Conservation (phyloP, 2,113 vertebrate genomes). For the Hystrix cristata region DNA sequence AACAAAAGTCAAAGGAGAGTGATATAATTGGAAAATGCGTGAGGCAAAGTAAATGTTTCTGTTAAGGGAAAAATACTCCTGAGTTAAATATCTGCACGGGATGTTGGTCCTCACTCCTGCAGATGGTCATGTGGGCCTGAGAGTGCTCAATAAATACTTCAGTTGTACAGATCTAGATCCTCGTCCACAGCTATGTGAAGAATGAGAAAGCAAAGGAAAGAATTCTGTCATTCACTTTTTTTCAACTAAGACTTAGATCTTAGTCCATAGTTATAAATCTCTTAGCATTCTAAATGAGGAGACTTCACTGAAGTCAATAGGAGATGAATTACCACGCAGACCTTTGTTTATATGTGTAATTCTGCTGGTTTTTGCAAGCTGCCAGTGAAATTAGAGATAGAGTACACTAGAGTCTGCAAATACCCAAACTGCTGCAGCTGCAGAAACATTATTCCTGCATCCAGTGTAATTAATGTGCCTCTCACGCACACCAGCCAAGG, state of each 20-base stretch:
- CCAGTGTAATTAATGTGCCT: conserved; percentile 72
- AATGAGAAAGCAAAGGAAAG: neutral
- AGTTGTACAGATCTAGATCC: neutral
- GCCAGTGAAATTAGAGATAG: conserved; percentile 77
- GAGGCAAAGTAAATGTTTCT: conserved; percentile 1
- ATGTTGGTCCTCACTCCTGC: neutral
- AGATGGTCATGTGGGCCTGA: neutral
- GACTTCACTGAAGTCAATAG: conserved; percentile 66
- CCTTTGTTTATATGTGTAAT: conserved; percentile 73
- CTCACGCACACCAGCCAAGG: conserved; percentile 58
- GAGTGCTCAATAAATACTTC: neutral
- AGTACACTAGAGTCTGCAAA: conserved; percentile 61
- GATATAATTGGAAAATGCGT: neutral
- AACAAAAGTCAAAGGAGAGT: conserved; percentile 8
- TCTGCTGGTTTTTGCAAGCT: conserved; percentile 81
- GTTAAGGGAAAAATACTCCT: neutral
- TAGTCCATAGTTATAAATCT: conserved; percentile 9
- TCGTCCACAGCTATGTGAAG: neutral
- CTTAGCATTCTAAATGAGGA: conserved; percentile 41
- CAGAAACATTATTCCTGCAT: conserved; percentile 75
- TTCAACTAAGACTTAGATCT: conserved; percentile 59
- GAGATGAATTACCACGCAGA: conserved; percentile 71
- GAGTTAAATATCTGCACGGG: neutral
- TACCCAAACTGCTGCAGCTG: conserved; percentile 79
- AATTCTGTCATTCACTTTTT: neutral